Conservation (phyloP, 2,888 invertebrate genomes). For the Nemoura dubitans region DNA sequence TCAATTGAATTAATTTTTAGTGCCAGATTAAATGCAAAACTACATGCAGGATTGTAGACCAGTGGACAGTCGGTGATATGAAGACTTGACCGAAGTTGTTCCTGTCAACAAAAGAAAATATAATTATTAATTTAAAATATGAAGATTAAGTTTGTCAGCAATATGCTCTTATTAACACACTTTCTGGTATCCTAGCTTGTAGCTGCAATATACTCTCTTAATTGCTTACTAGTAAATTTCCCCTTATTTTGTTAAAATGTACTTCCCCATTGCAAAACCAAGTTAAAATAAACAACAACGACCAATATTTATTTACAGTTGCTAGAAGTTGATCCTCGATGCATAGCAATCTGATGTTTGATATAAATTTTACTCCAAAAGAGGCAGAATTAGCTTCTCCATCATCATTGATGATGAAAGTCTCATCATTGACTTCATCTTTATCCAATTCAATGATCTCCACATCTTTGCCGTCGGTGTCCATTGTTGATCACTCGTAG, state of each 20-base stretch:
- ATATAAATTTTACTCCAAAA: neutral
- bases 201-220: too few species aligned
- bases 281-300: too few species aligned
- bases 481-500: too few species aligned
- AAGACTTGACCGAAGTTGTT: neutral
- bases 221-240: too few species aligned
- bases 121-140: too few species aligned
- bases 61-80: neutral
- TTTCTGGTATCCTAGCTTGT: too few species aligned
- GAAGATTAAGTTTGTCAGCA: too few species aligned
- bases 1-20: neutral
- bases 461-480: neutral
- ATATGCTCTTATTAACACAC: too few species aligned
- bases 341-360: neutral
- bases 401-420: neutral
- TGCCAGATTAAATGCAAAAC: neutral
- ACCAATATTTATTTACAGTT: neutral
- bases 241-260: too few species aligned
- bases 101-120: neutral
- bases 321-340: neutral
- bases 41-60: neutral
- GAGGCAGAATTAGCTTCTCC: neutral
- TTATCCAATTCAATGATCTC: neutral
- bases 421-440: neutral
- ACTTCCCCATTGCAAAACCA: too few species aligned